A percentile compares a stretch with the other conserved stretches of the same genome.
These are phyloP conservation scores for Neoarius graeffei DNA, from an alignment of 2,113 vertebrate genomes.

Conservation along the genomic window DNA sequence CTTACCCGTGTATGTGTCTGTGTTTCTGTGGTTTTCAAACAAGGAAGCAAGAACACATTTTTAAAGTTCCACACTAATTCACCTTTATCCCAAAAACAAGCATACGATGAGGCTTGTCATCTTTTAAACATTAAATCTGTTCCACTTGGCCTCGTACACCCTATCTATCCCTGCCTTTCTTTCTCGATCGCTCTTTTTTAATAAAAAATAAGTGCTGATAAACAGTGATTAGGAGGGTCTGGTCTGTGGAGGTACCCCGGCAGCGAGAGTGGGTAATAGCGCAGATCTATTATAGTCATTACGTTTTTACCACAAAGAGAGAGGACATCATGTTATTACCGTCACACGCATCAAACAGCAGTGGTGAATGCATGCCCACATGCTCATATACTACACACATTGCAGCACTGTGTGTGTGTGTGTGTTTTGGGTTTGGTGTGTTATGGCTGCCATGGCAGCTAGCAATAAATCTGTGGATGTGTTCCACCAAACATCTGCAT, in stretches of 20 bases:
- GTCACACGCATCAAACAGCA: conserved; percentile 65
- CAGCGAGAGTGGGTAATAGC: conserved; percentile 53
- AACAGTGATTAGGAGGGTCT: conserved; percentile 47
- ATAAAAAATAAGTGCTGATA: conserved; percentile 67
- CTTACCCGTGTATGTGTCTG: neutral
- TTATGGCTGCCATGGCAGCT: conserved; percentile 20
- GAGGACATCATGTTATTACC: conserved; percentile 68
- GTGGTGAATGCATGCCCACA: conserved; percentile 9
- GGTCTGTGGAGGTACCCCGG: conserved; percentile 46
- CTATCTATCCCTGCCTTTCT: conserved; percentile 23
- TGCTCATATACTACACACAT: conserved; percentile 29
- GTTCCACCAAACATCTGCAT: neutral
- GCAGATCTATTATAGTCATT: conserved; percentile 57
- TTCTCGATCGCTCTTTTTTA: conserved; percentile 25
- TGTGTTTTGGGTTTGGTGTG: neutral
- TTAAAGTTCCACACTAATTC: conserved; percentile 22
- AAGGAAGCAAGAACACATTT: conserved; percentile 7
- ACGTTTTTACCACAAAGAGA: conserved; percentile 53
- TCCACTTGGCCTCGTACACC: conserved; percentile 8
- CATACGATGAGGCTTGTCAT: conserved; percentile 13
- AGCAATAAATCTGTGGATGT: neutral
- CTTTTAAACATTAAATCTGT: conserved; percentile 32
- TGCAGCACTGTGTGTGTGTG: conserved; percentile 13
- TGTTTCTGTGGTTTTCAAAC: conserved; percentile 11
- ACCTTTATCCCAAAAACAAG: conserved; percentile 35